Conservation (phyloP, 2,113 vertebrate species). For the Collichthys lucidus region DNA sequence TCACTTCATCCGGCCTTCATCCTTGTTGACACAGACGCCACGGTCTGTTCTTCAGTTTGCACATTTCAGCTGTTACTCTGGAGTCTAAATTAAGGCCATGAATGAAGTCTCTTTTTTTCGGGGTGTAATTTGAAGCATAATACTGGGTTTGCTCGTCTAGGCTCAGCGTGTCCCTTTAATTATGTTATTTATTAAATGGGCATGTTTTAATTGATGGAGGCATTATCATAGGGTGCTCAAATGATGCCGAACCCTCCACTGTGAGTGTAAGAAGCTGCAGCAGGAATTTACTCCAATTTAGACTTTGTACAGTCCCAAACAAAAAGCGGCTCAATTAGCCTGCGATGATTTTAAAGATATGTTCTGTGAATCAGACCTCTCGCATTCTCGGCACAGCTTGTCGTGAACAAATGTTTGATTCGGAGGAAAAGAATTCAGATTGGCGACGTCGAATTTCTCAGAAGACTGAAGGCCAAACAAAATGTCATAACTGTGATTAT, state of each 20-base stretch:
- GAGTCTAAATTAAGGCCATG: background rate
- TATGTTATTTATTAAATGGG: constrained; percentile 29
- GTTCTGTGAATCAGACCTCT: constrained; percentile 29
- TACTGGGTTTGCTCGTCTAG: background rate
- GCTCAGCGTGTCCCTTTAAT: constrained; percentile 14
- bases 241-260: background rate
- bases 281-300: constrained; percentile 26
- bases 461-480: constrained; percentile 66
- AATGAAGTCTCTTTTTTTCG: constrained; percentile 4
- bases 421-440: constrained; percentile 33
- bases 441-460: constrained; percentile 27
- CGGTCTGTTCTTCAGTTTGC: background rate
- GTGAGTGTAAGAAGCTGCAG: constrained; percentile 1
- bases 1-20: too few relatives aligned
- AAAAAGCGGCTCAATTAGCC: constrained; percentile 31
- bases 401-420: constrained; percentile 49
- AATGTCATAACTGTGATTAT: constrained; percentile 52
- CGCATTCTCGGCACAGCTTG: constrained; percentile 30
- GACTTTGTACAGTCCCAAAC: constrained; percentile 1
- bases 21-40: background rate
- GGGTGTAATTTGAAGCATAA: constrained; percentile 25
- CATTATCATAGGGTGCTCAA: background rate
- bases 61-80: background rate
- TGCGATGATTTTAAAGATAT: constrained; percentile 5
- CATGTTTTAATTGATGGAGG: constrained; percentile 22